Percentiles rank a stretch among this genome's conserved stretches.
Evolutionary conservation across 2,797 vertebrate species (phyloP).

Genomic region (Myiothlypis coronata): DNA sequence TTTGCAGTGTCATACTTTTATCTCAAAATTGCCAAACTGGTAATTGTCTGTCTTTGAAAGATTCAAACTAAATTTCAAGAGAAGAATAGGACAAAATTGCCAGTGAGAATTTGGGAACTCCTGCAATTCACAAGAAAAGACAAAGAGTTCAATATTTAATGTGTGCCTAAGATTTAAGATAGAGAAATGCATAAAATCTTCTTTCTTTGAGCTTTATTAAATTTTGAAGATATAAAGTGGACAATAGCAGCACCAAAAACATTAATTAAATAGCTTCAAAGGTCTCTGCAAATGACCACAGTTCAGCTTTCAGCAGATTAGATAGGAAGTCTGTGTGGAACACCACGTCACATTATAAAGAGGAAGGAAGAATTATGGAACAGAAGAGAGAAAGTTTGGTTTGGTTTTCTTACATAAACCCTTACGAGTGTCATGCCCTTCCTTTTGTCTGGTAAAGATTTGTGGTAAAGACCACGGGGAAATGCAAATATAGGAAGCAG

Average conservation of each 20-base stretch:
- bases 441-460: not conserved
- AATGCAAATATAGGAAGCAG: not conserved
- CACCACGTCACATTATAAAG: not conserved
- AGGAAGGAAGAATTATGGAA: constrained; percentile 44
- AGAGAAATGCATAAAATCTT: not conserved
- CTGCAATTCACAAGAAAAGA: not conserved
- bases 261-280: not conserved
- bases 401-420: not conserved
- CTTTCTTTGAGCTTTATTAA: not conserved
- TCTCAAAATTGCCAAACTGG: not conserved
- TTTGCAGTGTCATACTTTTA: not conserved
- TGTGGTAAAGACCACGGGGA: not conserved
- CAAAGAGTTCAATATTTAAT: not conserved
- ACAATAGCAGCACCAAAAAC: not conserved
- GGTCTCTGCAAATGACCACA: not conserved
- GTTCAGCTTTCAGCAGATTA: not conserved
- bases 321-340: not conserved
- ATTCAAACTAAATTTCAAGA: not conserved
- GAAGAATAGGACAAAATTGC: not conserved
- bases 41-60: not conserved
- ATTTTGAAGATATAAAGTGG: not conserved
- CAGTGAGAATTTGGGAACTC: not conserved
- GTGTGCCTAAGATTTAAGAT: not conserved
- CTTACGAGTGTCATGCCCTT: not conserved
- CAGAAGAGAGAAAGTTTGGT: not conserved